Base-by-base conservation (phyloP, 2,888 invertebrate species). In the Acronicta leporina region DNA sequence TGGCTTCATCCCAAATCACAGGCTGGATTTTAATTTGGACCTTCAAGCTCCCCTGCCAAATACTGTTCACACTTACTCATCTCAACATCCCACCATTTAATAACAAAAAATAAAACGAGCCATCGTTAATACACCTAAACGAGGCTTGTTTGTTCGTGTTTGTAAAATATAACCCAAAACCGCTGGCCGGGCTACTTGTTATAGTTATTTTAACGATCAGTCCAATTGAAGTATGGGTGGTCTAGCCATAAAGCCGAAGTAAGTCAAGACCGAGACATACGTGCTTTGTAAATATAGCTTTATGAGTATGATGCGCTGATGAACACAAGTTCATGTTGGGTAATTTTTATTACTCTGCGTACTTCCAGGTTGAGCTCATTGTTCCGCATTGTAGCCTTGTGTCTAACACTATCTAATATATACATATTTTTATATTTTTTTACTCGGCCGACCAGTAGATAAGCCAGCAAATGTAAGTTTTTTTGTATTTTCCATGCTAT, bases 191-290 rank as follows among this genome's bases (percentile, higher is more conserved):
- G 72, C 53, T 73, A 57, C 79, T 68, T 78, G 76, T 82, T 75
- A 77, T 80, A 73, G 66, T 71, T 77, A 75, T 78, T 82, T 88
- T 90, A 84, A 89, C 86, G 87, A 87, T 66, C 81, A 52, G 48
- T 74, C 79, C 87, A 87, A 89, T 89, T 88, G 88, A 84, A 81
- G 84, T 82, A 79, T 82, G 90, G 90, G 90, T 90, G 90, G 90
- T 88, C 90, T 79, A 64, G 68, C 73, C 84, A 76, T 89, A 85
- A 87, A 87, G 54, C 44, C 52, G 48, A 56, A 73, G 68, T 69
- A 71, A 80, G 81, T 84, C 85, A 87, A 86, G 84, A 77, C 81
- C 80, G 79, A 76, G 70, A 73, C 77, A 78, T 61, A 55, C 70
- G 65, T 51, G 64, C 66, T 63, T 74, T 64, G 77, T 86, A 85